Conservation (phyloP, 2,797 vertebrate species). For the Anniella stebbinsi region DNA sequence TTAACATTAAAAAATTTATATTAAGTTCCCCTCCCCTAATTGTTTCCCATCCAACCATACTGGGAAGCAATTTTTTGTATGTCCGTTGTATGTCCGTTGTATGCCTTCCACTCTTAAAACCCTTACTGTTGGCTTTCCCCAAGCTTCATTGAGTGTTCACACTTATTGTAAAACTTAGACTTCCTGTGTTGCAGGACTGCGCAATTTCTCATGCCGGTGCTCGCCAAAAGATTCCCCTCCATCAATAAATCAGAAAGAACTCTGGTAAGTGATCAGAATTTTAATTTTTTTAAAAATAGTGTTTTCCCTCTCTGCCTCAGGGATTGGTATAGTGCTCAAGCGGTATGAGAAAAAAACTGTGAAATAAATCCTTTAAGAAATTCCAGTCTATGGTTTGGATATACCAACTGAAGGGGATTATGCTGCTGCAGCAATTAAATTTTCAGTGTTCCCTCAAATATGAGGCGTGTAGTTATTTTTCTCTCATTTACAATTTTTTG, state of each 20-base stretch:
- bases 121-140: no score
- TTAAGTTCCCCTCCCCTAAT: no score
- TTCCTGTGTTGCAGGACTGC: conserved; percentile 83
- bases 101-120: neutral
- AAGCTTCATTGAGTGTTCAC: neutral
- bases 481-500: neutral
- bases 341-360: neutral
- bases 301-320: conserved; percentile 3
- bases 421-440: neutral
- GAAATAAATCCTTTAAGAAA: neutral
- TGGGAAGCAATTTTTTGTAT: neutral
- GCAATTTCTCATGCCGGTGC: conserved; percentile 91
- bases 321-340: neutral
- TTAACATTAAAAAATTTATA: neutral
- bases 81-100: neutral
- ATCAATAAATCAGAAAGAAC: conserved; percentile 92
- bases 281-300: neutral
- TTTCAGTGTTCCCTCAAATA: neutral
- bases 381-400: neutral
- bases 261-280: conserved; percentile 83
- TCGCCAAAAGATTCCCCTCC: conserved; percentile 94
- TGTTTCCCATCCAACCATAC: no score
- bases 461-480: neutral
- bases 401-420: neutral
- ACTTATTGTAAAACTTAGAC: neutral